phyloP scores from a whole-genome alignment of 2,797 vertebrate species.

The Diplodus sargus region DNA sequence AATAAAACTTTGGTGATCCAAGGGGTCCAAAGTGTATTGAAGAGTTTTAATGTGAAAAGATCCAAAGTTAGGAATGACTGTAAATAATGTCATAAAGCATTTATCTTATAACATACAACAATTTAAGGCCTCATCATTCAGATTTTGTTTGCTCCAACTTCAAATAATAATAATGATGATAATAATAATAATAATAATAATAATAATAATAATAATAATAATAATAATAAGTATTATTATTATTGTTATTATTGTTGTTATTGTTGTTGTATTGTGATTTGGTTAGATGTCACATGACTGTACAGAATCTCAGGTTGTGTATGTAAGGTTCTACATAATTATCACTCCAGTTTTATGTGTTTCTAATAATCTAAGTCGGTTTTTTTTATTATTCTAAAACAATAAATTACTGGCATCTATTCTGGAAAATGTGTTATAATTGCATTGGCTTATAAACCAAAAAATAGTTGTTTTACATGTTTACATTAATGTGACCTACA shows the following conservation, averaged over 20 bases:
- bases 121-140: not conserved
- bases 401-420: not conserved
- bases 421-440: not conserved
- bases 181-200: not conserved
- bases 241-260: not conserved
- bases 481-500: not conserved
- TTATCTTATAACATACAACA: no score
- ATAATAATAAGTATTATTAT: not conserved
- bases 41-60: not conserved
- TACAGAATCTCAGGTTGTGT: not conserved
- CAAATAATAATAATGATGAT: no score
- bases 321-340: not conserved
- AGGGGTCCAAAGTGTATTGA: not conserved
- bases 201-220: no score
- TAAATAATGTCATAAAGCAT: not conserved
- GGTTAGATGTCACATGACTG: not conserved
- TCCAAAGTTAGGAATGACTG: not conserved
- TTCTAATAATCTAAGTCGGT: not conserved
- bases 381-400: not conserved
- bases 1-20: not conserved
- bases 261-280: not conserved
- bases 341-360: not conserved
- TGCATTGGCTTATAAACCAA: not conserved
- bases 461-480: not conserved
- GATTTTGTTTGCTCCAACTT: not conserved